These are phyloP conservation scores for Blomia tropicalis DNA, from an alignment of 2,888 invertebrate species.

Conservation along the genomic window DNA sequence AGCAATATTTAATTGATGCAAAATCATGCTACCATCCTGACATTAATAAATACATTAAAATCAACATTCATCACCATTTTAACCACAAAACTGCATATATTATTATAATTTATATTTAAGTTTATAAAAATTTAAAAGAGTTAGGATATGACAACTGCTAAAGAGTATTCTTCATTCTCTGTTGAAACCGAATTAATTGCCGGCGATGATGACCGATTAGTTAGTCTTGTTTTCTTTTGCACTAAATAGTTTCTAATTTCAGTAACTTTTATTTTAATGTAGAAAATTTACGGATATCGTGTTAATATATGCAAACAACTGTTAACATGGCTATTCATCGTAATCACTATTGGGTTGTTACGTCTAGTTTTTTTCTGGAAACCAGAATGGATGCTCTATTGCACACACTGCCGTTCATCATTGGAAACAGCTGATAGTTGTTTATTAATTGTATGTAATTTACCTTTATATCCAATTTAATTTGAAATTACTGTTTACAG, in stretches of 20 bases:
- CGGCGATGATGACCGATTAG: neutral
- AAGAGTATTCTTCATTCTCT: neutral
- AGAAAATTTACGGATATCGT: neutral
- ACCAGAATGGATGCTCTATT: slow-evolving; percentile 4
- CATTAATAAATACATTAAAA: too few relatives aligned
- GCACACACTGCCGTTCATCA: neutral
- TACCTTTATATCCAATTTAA: too few relatives aligned
- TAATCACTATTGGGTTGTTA: neutral
- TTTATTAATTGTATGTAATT: neutral
- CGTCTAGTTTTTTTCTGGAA: slow-evolving; percentile 9
- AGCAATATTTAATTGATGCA: too few relatives aligned
- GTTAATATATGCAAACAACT: neutral
- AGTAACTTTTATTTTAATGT: neutral
- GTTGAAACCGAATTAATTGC: neutral
- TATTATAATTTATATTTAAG: too few relatives aligned
- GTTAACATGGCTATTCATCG: neutral
- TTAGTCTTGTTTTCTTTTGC: neutral
- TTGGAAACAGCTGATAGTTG: neutral
- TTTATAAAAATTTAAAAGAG: neutral
- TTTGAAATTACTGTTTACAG: too few relatives aligned
- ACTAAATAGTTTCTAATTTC: neutral
- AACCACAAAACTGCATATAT: too few relatives aligned
- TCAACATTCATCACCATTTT: too few relatives aligned
- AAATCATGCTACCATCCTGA: too few relatives aligned
- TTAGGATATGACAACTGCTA: neutral